A percentile compares a stretch with the other conserved stretches of the same genome.
phyloP scores from a whole-genome alignment of 2,113 vertebrate species.

The Panurus biarmicus region DNA sequence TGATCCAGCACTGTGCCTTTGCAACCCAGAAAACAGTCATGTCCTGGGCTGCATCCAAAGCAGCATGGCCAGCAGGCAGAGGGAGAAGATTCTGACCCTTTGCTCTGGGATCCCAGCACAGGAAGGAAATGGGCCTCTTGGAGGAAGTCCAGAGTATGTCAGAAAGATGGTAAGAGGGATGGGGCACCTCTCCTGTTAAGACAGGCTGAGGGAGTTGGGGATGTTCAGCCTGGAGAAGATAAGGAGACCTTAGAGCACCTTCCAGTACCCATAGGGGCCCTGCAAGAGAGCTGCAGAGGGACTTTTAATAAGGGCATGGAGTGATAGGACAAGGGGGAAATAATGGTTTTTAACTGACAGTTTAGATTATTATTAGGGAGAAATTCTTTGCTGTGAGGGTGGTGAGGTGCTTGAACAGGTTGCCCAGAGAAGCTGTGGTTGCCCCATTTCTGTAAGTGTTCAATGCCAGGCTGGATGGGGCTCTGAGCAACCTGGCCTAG shows the following conservation, averaged over 20 bases:
- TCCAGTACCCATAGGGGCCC: neutral
- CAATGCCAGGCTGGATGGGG: neutral
- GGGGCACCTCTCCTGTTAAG: neutral
- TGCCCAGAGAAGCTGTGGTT: neutral
- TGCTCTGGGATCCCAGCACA: neutral
- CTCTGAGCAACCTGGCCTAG: neutral
- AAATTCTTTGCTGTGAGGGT: neutral
- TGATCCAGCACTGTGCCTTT: neutral
- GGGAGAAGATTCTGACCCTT: neutral
- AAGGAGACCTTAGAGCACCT: neutral
- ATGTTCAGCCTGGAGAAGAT: neutral
- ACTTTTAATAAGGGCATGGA: neutral
- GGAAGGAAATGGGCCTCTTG: neutral
- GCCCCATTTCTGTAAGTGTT: neutral
- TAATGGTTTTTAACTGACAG: neutral
- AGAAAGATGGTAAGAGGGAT: too few relatives aligned
- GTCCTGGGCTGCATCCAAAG: neutral
- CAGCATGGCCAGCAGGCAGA: fast-evolving
- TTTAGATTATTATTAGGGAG: neutral
- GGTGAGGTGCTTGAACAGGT: neutral
- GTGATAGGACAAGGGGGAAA: neutral
- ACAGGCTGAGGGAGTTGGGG: neutral
- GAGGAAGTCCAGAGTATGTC: neutral
- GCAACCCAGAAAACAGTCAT: fast-evolving
- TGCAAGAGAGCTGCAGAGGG: neutral